Evolutionary conservation across 2,888 invertebrate genomes (phyloP).

Genomic region (Callosobruchus maculatus): DNA sequence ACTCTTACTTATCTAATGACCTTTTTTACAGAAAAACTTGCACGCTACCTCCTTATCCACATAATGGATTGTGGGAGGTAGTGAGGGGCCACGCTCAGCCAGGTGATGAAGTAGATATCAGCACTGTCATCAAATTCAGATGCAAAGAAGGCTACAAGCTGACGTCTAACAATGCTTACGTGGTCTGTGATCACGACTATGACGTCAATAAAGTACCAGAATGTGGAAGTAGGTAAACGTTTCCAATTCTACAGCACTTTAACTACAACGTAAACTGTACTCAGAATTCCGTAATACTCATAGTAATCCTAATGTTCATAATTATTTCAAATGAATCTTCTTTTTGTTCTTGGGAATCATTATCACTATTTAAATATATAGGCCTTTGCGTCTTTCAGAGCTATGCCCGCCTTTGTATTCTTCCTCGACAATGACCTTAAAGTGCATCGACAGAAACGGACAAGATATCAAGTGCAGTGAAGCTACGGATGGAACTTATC

Average conservation of each 20-base stretch:
- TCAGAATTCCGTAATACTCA: no score
- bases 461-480: constrained; percentile 14
- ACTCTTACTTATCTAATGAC: no score
- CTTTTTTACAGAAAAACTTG: constrained; percentile 3
- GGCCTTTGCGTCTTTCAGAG: no score
- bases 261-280: no score
- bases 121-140: constrained; percentile 14
- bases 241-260: no score
- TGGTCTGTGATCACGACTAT: constrained; percentile 14
- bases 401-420: constrained; percentile 16
- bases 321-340: no score
- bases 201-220: constrained; percentile 9
- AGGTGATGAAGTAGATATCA: constrained; percentile 12
- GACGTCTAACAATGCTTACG: constrained; percentile 4
- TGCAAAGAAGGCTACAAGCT: constrained; percentile 16
- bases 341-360: no score
- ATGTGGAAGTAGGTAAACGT: constrained; percentile 17
- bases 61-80: constrained; percentile 15
- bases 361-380: no score
- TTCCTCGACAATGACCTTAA: constrained; percentile 13
- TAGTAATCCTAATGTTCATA: no score
- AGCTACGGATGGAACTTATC: constrained; percentile 17
- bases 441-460: constrained; percentile 14
- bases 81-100: constrained; percentile 16
- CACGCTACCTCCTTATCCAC: constrained; percentile 14